A percentile compares a stretch with the other conserved stretches of the same genome.
Conservation (phyloP, 1,140 invertebrate species). For the Tyrophagus putrescentiae region DNA sequence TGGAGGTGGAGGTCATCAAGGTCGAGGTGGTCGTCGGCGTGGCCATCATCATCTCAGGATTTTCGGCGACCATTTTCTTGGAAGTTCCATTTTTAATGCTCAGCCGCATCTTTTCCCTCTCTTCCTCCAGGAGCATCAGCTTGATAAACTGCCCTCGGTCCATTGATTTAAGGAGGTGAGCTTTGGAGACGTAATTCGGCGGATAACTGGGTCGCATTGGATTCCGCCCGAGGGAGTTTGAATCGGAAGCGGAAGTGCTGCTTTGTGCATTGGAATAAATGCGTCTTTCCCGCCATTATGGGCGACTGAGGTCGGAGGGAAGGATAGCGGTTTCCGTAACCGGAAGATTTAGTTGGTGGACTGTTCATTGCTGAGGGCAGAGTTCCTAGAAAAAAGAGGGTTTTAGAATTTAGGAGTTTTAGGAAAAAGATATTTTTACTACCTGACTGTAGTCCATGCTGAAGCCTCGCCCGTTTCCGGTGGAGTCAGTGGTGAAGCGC, state of each 20-base stretch:
- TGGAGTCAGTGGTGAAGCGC: constrained; percentile 23
- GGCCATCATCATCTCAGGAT: not conserved
- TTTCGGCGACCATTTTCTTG: not conserved
- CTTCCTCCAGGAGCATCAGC: constrained; percentile 1
- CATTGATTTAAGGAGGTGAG: constrained; percentile 14
- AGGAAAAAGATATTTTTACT: not conserved
- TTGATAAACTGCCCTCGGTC: constrained; percentile 10
- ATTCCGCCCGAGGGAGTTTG: not conserved
- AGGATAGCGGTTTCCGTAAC: constrained; percentile 1
- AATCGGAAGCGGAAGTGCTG: not conserved
- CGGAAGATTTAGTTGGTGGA: not conserved
- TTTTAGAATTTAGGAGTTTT: not conserved
- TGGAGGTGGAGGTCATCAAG: not conserved
- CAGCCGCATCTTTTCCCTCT: constrained; percentile 1
- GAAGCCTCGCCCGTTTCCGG: constrained; percentile 23
- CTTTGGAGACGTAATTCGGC: constrained; percentile 23
- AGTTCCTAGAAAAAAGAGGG: constrained; percentile 1
- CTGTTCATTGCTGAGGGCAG: not conserved
- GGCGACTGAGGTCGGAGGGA: constrained; percentile 8
- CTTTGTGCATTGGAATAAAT: not conserved
- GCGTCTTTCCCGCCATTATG: too few species aligned
- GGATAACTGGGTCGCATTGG: constrained; percentile 23
- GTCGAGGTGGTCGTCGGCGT: not conserved
- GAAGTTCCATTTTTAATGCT: not conserved
- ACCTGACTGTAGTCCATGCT: constrained; percentile 24